These are phyloP conservation scores for Musca vetustissima DNA, from an alignment of 1,140 invertebrate species.

Conservation along the genomic window DNA sequence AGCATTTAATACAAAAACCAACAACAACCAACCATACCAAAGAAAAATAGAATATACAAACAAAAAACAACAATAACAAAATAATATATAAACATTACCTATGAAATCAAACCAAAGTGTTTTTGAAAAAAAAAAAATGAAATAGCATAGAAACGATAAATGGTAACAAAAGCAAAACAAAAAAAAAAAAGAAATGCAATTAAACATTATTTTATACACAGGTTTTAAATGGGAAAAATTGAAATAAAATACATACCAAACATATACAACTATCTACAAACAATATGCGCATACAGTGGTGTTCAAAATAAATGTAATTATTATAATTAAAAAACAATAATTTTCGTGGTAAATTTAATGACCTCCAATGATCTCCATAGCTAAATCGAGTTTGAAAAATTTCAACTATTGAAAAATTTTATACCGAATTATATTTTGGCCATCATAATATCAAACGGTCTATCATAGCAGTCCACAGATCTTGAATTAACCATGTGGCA, in stretches of 20 bases:
- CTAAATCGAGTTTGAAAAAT: too few species aligned
- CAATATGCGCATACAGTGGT: too few species aligned
- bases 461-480: too few species aligned
- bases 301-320: background rate
- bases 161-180: background rate
- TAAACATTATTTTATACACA: slow-evolving; percentile 18
- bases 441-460: too few species aligned
- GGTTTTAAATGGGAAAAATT: background rate
- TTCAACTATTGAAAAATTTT: too few species aligned
- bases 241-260: background rate
- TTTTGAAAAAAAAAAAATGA: background rate
- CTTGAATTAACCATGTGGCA: too few species aligned
- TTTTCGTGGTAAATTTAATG: too few species aligned
- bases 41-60: background rate
- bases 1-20: slow-evolving; percentile 7
- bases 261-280: background rate
- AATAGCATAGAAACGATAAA: background rate
- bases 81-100: background rate
- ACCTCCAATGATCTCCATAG: too few species aligned
- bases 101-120: background rate
- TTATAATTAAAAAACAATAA: too few species aligned
- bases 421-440: too few species aligned
- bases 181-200: slow-evolving; percentile 1
- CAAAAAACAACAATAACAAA: background rate
- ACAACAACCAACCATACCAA: background rate